Base-by-base conservation (phyloP, 2,113 vertebrate genomes). In the Xiphophorus maculatus region DNA sequence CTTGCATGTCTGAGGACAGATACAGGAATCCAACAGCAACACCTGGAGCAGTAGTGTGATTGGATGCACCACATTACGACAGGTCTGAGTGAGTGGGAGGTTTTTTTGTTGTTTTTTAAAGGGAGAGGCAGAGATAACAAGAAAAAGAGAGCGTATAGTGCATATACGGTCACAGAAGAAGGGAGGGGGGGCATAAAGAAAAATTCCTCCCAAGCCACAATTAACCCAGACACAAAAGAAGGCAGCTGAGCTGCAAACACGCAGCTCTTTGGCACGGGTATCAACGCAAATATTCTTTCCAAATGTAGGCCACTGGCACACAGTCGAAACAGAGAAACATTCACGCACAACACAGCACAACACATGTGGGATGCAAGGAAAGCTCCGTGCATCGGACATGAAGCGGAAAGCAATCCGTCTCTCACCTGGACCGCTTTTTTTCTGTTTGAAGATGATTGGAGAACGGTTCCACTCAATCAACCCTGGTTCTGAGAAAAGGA, bases 261-360 rank as follows among this genome's bases (percentile, higher is more conserved):
- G 77, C 76, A 54, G 51, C 54, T 83, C 79, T 74, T 76, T 92
- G 90, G 91, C 90, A 90, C 73, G 83, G 82, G 76, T 83, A 85
- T 88, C 77, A 73, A 69, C 5, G 29, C 78, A 28, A 86, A 70
- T 73, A 30, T 72, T 83, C 82, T 69, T 37, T 64, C 64, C 42
- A 72, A 92, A 94, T 90, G 80, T 92, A 92, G 91, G 91, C 80
- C 89, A 92, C 88, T 80, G 85, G 88, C 88, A 81, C 69, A 25
- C 71, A 80, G 73, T 79, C 84, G 84, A 74, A 71, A 71, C 1
- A 83, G 66, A 77, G 83, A 83, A 33, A 22, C 66, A 66, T 5
- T 87, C 76, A 71, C 58, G 9, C 30, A 4, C 70, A 83, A 30
- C 85, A 78, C 81, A 75, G 66, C 76, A 74, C 68, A 78, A 78